Evolutionary conservation across 2,797 vertebrate species (phyloP), one percentile per base, ranked within the genome.

Genomic region (Centropyge bicolor): DNA sequence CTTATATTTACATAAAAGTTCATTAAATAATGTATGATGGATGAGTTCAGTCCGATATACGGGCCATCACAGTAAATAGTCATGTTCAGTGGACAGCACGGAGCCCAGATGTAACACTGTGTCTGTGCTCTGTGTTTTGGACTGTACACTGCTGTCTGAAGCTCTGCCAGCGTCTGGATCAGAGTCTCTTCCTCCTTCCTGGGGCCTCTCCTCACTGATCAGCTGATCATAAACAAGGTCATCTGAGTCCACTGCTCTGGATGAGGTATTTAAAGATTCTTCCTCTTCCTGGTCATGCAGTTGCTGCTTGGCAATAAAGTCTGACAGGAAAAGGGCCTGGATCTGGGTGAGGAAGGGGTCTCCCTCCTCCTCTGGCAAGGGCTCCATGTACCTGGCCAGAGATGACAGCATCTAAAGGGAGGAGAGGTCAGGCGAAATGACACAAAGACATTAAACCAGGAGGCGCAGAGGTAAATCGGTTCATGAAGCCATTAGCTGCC

Each of bases 371-470:
- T 96, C 97, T 56, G 95, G 94, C 73, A 97, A 92, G 60, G 93
- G 95, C 88, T 95, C 94, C 89, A 99, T 86, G 88, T 97, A 96
- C 88, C 94, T 96, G 88, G 95, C 96, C 90, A 99, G 90, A 85
- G 97, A 98, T 6, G 95, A 95, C 94, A 99, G 91, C 92, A 99
- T 97, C 98, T 99, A 74, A 41, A 83, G 36, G 52, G 43, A 77
- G 17, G 46, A 24, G 10, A 66, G 31, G 17, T 48, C 0, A 14
- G 10, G 9, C 78, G 5, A 62, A 72, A 51, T 40, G 9, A 71
- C 36, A 3, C 3, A 43, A 16, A 62, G 9, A n/a, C n/a, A n/a
- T n/a, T 13, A 48, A 24, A 20, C 64, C 6, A 36, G 22, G 12
- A 64, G 71, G 43, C 56, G 7, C 0, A 13, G 11, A 40, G 40